These are phyloP conservation scores for Dicrostonyx torquatus DNA, from an alignment of 2,797 vertebrate genomes.

Conservation along the genomic window DNA sequence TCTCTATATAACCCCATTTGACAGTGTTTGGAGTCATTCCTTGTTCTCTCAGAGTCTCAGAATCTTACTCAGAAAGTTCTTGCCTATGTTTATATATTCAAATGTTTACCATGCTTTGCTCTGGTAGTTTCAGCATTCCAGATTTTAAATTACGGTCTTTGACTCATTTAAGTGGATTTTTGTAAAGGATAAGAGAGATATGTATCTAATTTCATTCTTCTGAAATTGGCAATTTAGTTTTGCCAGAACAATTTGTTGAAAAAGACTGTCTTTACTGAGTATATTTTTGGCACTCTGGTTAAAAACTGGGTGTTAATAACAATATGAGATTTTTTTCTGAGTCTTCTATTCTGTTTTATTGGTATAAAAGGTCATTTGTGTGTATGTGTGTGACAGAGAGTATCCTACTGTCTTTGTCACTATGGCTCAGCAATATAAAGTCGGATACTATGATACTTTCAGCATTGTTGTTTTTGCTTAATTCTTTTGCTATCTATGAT, in stretches of 20 bases:
- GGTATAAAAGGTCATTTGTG: not conserved
- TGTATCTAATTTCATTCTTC: not conserved
- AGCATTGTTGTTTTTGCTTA: not conserved
- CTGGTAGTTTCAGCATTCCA: not conserved
- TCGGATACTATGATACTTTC: not conserved
- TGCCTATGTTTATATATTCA: not conserved
- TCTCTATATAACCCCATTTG: not conserved
- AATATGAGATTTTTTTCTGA: not conserved
- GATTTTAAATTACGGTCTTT: not conserved
- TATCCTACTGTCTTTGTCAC: not conserved
- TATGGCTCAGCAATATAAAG: not conserved
- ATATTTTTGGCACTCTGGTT: not conserved
- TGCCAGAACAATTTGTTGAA: not conserved
- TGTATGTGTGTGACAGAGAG: not conserved
- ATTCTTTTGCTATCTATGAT: not conserved
- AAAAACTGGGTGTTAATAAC: not conserved
- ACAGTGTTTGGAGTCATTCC: not conserved
- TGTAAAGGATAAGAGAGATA: not conserved
- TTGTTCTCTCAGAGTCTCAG: not conserved
- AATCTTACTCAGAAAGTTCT: not conserved
- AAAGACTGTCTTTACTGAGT: not conserved
- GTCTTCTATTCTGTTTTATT: not conserved
- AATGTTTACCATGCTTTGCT: not conserved
- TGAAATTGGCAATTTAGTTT: not conserved
- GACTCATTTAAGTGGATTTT: not conserved